Conservation (phyloP, 2,888 invertebrate genomes). For the Zaprionus bogoriensis region DNA sequence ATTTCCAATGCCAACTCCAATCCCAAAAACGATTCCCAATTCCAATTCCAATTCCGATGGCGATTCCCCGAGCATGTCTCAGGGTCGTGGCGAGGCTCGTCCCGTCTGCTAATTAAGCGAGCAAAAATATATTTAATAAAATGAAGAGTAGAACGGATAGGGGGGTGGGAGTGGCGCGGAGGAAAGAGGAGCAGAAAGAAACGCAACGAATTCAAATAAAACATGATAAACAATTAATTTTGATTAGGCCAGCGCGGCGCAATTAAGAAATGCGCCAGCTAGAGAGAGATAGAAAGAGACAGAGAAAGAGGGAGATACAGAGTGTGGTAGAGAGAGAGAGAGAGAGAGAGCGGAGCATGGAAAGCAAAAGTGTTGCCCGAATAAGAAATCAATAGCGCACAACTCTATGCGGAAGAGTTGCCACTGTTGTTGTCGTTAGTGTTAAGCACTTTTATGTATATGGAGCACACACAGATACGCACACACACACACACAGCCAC, state of each 20-base stretch:
- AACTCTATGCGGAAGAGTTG: too few species aligned
- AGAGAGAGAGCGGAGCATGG: neutral
- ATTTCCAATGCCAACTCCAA: slow-evolving; percentile 8
- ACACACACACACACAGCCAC: neutral
- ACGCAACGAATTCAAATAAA: slow-evolving; percentile 66
- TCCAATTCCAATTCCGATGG: slow-evolving; percentile 7
- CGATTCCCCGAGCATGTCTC: slow-evolving; percentile 19
- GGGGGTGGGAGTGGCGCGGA: slow-evolving; percentile 8
- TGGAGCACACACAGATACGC: slow-evolving; percentile 39
- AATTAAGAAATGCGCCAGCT: slow-evolving; percentile 64
- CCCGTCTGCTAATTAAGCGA: slow-evolving; percentile 72
- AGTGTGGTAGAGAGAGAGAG: slow-evolving; percentile 10
- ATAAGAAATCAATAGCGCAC: slow-evolving; percentile 60
- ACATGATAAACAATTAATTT: slow-evolving; percentile 81
- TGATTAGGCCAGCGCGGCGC: slow-evolving; percentile 73
- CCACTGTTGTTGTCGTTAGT: neutral
- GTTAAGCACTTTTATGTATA: slow-evolving; percentile 33
- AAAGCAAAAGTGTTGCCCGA: slow-evolving; percentile 56
- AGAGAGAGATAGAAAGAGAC: slow-evolving; percentile 1
- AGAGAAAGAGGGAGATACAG: slow-evolving; percentile 28
- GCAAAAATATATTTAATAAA: slow-evolving; percentile 35
- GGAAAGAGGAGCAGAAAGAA: slow-evolving; percentile 26
- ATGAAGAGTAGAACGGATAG: slow-evolving; percentile 4
- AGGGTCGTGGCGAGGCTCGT: slow-evolving; percentile 38
- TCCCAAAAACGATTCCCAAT: slow-evolving; percentile 15